Base-by-base conservation (phyloP, 1,140 invertebrate species). In the Aplysia californica region DNA sequence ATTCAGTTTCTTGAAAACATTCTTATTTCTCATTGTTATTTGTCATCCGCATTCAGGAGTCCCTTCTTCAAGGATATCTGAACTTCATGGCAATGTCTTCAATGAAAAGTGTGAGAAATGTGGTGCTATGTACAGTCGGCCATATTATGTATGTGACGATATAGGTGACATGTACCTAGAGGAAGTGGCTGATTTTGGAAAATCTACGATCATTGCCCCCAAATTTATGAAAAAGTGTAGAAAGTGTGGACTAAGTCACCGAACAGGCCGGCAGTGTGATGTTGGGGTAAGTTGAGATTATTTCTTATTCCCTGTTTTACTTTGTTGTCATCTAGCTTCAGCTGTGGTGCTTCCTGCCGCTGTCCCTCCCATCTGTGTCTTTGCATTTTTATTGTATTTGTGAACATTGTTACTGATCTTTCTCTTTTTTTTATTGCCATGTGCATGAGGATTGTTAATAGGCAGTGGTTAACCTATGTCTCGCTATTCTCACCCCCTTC, bases 91-190 rank as follows among this genome's bases (percentile, higher is more conserved):
- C 23, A 87, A 88, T 76, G 82, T 85, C 20, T 88, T 88, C 89
- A 92, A 95, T 64, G 96, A 98, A 89, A 94, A 96, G 85, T 99
- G 98, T 89, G 94, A 94, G 85, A 92, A 93, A 81, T 99, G 97
- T 91, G 92, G 93, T 2, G 79, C 74, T 26, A 72, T 73, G 31
- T 86, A 83, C 77, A 58, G 79, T 1, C 78, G 85, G 41, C 31
- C 73, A 21, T 85, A 59, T 67, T 86, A 86, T 78, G 82, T 83
- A 0, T 72, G 82, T 76, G 80, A 86, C 78, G 85, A 86, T 72
- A 44, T 65, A 21, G 74, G 79, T 4, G 84, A 83, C 79, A 79
- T 80, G 65, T 84, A 85, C 67, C 84, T 58, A 77, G 84, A 85
- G 68, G 83, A 85, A 56, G 29, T 85, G 5, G 81, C 81, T 61